A percentile compares a stretch with the other conserved stretches of the same genome.
Evolutionary conservation across 2,797 vertebrate genomes (phyloP).

Genomic region (Enteromius unitaeniatus): DNA sequence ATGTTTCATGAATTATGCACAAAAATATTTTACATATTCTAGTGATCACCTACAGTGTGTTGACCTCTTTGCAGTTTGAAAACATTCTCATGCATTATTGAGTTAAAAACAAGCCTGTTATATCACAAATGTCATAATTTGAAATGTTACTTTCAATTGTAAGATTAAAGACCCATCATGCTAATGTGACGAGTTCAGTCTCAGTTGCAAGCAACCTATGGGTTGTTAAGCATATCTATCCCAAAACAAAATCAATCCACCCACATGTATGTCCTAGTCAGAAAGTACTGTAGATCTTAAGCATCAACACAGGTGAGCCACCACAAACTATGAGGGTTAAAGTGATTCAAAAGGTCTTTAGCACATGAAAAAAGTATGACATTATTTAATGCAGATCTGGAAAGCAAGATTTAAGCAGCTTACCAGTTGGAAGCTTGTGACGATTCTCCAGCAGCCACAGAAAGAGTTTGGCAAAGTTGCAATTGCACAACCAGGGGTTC

Average conservation of each 20-base stretch:
- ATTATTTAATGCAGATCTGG: conserved; percentile 4
- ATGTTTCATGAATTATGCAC: conserved; percentile 57
- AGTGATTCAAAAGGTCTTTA: not conserved
- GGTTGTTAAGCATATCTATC: not conserved
- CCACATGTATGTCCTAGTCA: not conserved
- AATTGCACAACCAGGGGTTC: conserved; percentile 93
- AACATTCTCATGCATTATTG: conserved; percentile 50
- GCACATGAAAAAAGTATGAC: not conserved
- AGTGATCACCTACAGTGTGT: conserved; percentile 25
- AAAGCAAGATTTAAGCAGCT: conserved; percentile 50
- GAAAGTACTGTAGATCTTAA: not conserved
- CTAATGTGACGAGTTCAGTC: conserved; percentile 3
- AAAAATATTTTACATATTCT: conserved; percentile 52
- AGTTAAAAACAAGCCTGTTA: conserved; percentile 17
- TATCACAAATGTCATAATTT: conserved; percentile 29
- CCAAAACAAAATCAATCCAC: not conserved
- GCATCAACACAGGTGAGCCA: conserved; percentile 4
- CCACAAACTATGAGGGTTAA: not conserved
- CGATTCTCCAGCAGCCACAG: conserved; percentile 88
- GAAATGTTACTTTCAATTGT: not conserved
- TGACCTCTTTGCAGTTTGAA: conserved; percentile 37
- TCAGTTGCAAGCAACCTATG: conserved; percentile 1
- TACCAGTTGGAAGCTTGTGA: conserved; percentile 90
- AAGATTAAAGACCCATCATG: not conserved
- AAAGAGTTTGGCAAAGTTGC: conserved; percentile 90